Evolutionary conservation across 2,888 invertebrate species (phyloP), one percentile per base, ranked within the genome.

Genomic region (Chorisops tibialis): DNA sequence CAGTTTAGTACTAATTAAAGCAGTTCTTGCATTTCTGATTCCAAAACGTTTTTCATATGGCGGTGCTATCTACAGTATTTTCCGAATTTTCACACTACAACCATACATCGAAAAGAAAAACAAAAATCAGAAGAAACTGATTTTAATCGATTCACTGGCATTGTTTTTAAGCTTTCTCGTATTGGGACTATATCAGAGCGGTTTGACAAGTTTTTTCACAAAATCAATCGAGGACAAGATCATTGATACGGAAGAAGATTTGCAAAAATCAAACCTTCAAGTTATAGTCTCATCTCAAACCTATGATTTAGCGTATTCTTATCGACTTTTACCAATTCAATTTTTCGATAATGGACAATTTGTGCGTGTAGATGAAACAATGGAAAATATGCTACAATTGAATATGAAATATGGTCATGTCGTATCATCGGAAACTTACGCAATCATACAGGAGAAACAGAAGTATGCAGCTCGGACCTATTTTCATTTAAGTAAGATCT

Each of bases 191-290:
- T 52, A 52, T 39, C 38, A 52, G 21, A 52, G 52, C 38, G 21
- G 21, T 4, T 21, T 52, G 35, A 39, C 38, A 11, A 52, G 52
- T 38, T 39, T 52, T 30, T 52, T 39, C 52, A 52, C 39, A 4
- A 52, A 52, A 21, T 12, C 21, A 1, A 21, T 52, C 4, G 21
- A 18, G 4, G 18, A 11, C 11, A 37, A 12, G 2, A 37, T 2
- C 9, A 52, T 38, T 19, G 19, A 24, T n/a, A 35, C 50, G 9
- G 24, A 9, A 16, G 35, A 30, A 7, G 50, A 50, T 35, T 14
- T 50, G 11, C 14, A 24, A 30, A 1, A 18, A 2, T n/a, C 22
- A 11, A 14, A 14, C 5, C 30, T 19, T 3, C 12, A 35, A 35
- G 35, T 50, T 18, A 6, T 50, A 5, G 16, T 50, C 14, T 35